Percentiles rank a stretch among this genome's conserved stretches.
Conservation (phyloP, 2,888 invertebrate species). For the Nowickia ferox region DNA sequence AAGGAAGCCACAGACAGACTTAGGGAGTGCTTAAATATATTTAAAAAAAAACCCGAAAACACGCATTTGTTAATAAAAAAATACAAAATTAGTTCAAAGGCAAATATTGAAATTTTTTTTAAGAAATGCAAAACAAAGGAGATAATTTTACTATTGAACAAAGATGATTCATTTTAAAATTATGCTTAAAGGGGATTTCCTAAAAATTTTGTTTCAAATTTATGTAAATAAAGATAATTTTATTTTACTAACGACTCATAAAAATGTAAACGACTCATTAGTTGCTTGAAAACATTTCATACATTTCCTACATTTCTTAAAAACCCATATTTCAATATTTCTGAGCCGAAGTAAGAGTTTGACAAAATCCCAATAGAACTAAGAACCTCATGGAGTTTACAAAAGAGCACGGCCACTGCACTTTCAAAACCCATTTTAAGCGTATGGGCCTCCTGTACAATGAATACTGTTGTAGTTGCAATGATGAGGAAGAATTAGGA, state of each 20-base stretch:
- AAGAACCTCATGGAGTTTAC: no score
- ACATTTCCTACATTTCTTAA: no score
- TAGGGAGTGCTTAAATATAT: constrained; percentile 21
- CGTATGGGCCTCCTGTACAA: no score
- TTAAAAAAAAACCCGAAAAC: neutral
- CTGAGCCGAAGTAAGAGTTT: no score
- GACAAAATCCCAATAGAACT: no score
- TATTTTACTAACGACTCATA: neutral
- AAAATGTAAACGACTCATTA: neutral
- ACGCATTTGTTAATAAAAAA: constrained; percentile 2
- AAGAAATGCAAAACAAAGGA: neutral
- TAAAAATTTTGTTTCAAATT: neutral
- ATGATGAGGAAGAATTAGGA: no score
- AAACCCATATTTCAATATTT: no score
- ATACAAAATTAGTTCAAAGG: constrained; percentile 10
- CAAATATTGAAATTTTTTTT: neutral
- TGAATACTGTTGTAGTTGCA: no score
- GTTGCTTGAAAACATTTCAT: neutral
- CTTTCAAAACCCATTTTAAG: no score
- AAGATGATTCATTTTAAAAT: constrained; percentile 25
- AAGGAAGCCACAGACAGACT: neutral
- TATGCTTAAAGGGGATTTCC: constrained; percentile 12
- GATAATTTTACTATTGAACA: neutral
- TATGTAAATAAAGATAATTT: constrained; percentile 2
- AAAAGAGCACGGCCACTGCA: no score